Conservation (phyloP, 2,797 vertebrate genomes). For the Microctenopoma steveboyesi region DNA sequence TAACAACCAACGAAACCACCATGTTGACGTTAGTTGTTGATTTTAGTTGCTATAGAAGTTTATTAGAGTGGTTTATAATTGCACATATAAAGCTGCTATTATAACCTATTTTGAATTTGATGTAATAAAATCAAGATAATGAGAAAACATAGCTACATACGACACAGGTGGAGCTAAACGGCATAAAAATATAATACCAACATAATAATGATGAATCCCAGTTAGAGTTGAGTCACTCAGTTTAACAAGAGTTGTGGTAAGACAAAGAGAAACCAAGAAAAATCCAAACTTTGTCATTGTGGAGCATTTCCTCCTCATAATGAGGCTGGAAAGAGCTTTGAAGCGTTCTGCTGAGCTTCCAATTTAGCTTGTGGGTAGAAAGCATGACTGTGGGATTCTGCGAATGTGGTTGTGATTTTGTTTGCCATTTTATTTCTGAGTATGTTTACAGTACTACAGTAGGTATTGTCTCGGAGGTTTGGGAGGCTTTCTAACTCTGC, state of each 20-base stretch:
- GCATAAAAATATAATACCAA: slow-evolving; percentile 7
- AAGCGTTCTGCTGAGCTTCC: slow-evolving; percentile 62
- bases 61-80: slow-evolving; percentile 2
- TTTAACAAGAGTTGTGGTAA: slow-evolving; percentile 70
- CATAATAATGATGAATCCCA: slow-evolving; percentile 39
- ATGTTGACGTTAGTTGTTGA: background rate
- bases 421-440: slow-evolving; percentile 45
- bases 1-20: slow-evolving; percentile 50
- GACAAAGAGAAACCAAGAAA: slow-evolving; percentile 71
- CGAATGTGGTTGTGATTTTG: slow-evolving; percentile 62
- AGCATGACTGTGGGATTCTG: slow-evolving; percentile 57
- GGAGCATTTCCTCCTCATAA: slow-evolving; percentile 62
- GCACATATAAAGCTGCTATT: slow-evolving; percentile 17
- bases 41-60: slow-evolving; percentile 18
- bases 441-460: slow-evolving; percentile 51
- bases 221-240: slow-evolving; percentile 43
- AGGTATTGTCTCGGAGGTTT: slow-evolving; percentile 47
- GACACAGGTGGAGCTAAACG: background rate
- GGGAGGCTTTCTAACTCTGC: slow-evolving; percentile 18
- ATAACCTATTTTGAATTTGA: slow-evolving; percentile 9
- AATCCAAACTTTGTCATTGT: slow-evolving; percentile 70
- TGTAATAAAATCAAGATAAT: background rate
- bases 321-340: slow-evolving; percentile 67
- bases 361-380: slow-evolving; percentile 63
- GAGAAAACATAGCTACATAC: background rate